Evolutionary conservation across 2,888 invertebrate genomes (phyloP).

Genomic region (Eustalomyia histrio): DNA sequence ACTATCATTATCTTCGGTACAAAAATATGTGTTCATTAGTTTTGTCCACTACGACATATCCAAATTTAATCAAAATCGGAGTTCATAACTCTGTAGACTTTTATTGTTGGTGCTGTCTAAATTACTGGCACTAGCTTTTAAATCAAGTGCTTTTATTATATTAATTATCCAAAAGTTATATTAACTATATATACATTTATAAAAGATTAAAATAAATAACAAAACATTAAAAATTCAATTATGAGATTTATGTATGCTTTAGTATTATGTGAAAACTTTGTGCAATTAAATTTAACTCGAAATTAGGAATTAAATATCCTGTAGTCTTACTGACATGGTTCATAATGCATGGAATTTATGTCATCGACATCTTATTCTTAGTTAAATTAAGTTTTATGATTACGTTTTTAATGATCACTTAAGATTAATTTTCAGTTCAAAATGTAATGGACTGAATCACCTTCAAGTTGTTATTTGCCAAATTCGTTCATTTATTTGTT

Average conservation of each 20-base stretch:
- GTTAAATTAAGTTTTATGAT: slow-evolving; percentile 31
- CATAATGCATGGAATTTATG: slow-evolving; percentile 19
- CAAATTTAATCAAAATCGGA: no score
- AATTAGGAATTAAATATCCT: slow-evolving; percentile 11
- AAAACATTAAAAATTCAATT: slow-evolving; percentile 18
- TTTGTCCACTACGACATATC: no score
- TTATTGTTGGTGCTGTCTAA: no score
- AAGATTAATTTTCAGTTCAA: slow-evolving; percentile 41
- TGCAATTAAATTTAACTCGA: slow-evolving; percentile 26
- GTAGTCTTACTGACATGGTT: background rate
- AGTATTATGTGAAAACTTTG: slow-evolving; percentile 41
- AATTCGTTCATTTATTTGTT: slow-evolving; percentile 31
- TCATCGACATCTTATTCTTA: background rate
- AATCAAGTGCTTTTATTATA: no score
- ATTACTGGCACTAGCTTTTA: no score
- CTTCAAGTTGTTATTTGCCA: slow-evolving; percentile 33
- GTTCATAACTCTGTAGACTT: no score
- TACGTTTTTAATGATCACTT: slow-evolving; percentile 46
- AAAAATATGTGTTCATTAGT: no score
- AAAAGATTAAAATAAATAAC: background rate
- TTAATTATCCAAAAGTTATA: no score
- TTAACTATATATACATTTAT: no score
- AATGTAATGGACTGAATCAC: slow-evolving; percentile 53
- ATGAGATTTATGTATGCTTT: slow-evolving; percentile 7
- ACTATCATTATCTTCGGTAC: no score